These are phyloP conservation scores for Phalacrocorax carbo DNA, from an alignment of 2,113 vertebrate species.

Conservation along the genomic window DNA sequence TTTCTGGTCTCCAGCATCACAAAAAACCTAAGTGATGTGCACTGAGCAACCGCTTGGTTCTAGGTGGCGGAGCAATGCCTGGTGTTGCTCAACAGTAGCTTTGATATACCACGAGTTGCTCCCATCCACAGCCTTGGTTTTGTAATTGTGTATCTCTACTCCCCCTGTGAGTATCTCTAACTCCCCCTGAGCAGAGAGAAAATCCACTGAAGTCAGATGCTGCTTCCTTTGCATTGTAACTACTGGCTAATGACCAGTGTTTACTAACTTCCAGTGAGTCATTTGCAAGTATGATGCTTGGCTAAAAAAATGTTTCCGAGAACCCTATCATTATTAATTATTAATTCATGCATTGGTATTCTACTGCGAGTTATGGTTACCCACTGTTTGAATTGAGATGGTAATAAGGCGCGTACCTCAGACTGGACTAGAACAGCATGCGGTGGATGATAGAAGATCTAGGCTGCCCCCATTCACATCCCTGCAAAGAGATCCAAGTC, in stretches of 20 bases:
- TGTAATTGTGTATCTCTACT: background rate
- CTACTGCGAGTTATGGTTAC: background rate
- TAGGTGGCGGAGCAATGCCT: background rate
- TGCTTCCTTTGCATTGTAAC: background rate
- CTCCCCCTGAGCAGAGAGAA: slow-evolving; percentile 47
- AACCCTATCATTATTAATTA: slow-evolving; percentile 1
- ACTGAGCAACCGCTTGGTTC: background rate
- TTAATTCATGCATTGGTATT: background rate
- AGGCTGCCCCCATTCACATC: background rate
- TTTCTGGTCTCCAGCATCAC: background rate
- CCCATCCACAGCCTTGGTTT: background rate
- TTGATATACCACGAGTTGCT: background rate
- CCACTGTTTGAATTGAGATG: background rate
- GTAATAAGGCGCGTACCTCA: background rate
- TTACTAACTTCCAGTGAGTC: slow-evolving; percentile 36
- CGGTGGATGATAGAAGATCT: background rate
- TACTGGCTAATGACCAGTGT: background rate
- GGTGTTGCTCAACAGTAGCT: background rate
- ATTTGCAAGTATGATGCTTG: slow-evolving; percentile 1
- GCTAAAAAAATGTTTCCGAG: slow-evolving; percentile 9
- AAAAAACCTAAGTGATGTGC: too few species aligned
- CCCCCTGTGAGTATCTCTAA: slow-evolving; percentile 34
- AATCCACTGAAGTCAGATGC: background rate
- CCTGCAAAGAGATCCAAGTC: background rate
- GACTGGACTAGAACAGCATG: background rate